Evolutionary conservation across 2,113 vertebrate species (phyloP).

Genomic region (Perca fluviatilis): DNA sequence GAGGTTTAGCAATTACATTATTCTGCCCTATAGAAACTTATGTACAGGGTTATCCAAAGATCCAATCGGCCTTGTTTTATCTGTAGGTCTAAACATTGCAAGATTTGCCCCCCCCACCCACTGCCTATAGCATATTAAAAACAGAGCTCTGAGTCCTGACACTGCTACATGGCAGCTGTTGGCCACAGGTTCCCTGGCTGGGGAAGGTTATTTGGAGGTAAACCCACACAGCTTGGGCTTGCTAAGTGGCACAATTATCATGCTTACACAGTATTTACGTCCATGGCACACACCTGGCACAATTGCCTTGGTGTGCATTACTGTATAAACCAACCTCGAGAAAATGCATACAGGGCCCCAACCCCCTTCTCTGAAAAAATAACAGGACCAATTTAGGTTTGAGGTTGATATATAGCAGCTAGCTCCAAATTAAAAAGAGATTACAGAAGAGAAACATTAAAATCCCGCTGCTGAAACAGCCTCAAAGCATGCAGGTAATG

Average conservation of each 20-base stretch:
- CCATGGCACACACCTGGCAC: conserved; percentile 70
- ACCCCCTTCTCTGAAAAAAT: conserved; percentile 14
- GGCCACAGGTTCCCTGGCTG: conserved; percentile 50
- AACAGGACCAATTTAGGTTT: conserved; percentile 44
- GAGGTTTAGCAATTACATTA: conserved; percentile 5
- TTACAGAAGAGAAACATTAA: conserved; percentile 44
- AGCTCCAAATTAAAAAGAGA: conserved; percentile 52
- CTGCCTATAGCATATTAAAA: conserved; percentile 18
- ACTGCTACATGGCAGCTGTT: conserved; percentile 54
- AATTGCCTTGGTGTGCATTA: conserved; percentile 49
- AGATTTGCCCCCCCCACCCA: conserved; percentile 6
- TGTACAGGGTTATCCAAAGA: conserved; percentile 15
- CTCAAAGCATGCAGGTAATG: conserved; percentile 52
- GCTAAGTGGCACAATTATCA: conserved; percentile 75
- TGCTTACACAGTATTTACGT: conserved; percentile 67
- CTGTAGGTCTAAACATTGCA: not conserved
- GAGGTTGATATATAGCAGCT: conserved; percentile 47
- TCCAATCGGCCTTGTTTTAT: conserved; percentile 19
- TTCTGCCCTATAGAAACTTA: not conserved
- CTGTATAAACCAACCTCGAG: conserved; percentile 43
- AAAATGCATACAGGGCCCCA: conserved; percentile 30
- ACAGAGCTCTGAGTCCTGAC: conserved; percentile 41
- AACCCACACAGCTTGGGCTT: conserved; percentile 66
- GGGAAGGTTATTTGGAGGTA: conserved; percentile 74
- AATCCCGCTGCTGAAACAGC: conserved; percentile 28